Percentiles rank a stretch among this genome's conserved stretches.
Conservation (phyloP, 2,888 invertebrate genomes). For the Parelbella ahira region DNA sequence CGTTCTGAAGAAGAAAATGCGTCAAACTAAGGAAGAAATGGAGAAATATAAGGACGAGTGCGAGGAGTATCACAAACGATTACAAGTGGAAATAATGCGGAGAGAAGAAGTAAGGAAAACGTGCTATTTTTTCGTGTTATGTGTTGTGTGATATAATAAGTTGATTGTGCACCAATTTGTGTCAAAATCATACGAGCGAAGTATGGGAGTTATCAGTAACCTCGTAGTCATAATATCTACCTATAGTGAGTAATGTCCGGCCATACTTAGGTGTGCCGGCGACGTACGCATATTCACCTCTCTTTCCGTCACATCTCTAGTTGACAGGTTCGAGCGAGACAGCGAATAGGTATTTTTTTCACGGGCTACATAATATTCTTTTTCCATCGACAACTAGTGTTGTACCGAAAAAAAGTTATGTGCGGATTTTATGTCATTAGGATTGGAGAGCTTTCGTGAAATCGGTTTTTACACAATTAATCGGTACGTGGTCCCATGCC, state of each 20-base stretch:
- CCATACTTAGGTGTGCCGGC: conserved; percentile 79
- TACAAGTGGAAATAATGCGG: conserved; percentile 97
- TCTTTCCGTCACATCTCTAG: conserved; percentile 62
- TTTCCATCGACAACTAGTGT: conserved; percentile 47
- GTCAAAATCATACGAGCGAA: conserved; percentile 45
- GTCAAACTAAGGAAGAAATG: conserved; percentile 99
- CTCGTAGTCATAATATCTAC: conserved; percentile 63
- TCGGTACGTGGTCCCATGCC: conserved; percentile 43
- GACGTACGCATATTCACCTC: conserved; percentile 78
- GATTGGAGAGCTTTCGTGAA: conserved; percentile 32
- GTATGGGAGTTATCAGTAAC: conserved; percentile 63
- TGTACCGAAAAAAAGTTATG: conserved; percentile 48
- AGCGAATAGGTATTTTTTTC: conserved; percentile 57
- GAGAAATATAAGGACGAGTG: conserved; percentile 99
- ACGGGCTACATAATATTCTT: conserved; percentile 47
- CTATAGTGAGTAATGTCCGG: conserved; percentile 81
- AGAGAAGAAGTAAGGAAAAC: conserved; percentile 96
- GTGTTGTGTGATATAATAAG: conserved; percentile 49
- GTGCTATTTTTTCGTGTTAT: conserved; percentile 62
- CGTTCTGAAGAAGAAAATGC: conserved; percentile 99
- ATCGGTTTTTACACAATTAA: conserved; percentile 43
- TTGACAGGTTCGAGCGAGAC: conserved; percentile 56
- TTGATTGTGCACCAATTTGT: conserved; percentile 45
- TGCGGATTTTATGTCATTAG: conserved; percentile 24
- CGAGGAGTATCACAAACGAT: conserved; percentile 96